phyloP scores from a whole-genome alignment of 2,113 vertebrate species.

The Nyctibius bracteatus region DNA sequence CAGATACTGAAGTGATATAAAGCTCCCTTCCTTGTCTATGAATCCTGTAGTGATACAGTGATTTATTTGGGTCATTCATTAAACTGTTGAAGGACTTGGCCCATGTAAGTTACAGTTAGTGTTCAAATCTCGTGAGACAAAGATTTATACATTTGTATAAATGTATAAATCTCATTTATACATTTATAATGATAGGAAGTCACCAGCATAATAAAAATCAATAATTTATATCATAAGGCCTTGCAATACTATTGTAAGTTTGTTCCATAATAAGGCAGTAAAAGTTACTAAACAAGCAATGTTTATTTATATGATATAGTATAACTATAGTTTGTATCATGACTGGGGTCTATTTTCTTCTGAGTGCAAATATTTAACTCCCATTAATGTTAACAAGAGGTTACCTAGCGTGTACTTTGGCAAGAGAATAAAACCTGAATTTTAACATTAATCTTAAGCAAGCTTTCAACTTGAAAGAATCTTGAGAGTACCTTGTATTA shows the following conservation, averaged over 20 bases:
- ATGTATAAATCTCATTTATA: neutral
- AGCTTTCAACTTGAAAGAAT: slow-evolving; percentile 60
- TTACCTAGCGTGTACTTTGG: slow-evolving; percentile 46
- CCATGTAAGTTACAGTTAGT: neutral
- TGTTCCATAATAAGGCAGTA: neutral
- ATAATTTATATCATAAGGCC: neutral
- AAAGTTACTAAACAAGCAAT: neutral
- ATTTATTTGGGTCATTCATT: slow-evolving; percentile 5
- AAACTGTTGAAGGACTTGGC: neutral
- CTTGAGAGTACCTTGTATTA: slow-evolving; percentile 21
- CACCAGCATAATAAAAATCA: neutral
- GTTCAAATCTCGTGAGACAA: neutral
- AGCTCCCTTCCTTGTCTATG: neutral
- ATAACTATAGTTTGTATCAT: slow-evolving; percentile 20
- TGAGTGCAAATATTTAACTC: slow-evolving; percentile 56
- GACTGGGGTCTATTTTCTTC: slow-evolving; percentile 43
- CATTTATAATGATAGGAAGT: neutral
- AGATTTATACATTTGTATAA: neutral
- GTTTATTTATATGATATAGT: slow-evolving; percentile 40
- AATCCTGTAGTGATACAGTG: neutral
- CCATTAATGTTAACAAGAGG: slow-evolving; percentile 67
- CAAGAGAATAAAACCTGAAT: slow-evolving; percentile 35
- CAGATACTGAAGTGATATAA: neutral
- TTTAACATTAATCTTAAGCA: slow-evolving; percentile 65
- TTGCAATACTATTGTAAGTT: neutral